Conservation (phyloP, 1,140 invertebrate species). For the Drosophila varians region DNA sequence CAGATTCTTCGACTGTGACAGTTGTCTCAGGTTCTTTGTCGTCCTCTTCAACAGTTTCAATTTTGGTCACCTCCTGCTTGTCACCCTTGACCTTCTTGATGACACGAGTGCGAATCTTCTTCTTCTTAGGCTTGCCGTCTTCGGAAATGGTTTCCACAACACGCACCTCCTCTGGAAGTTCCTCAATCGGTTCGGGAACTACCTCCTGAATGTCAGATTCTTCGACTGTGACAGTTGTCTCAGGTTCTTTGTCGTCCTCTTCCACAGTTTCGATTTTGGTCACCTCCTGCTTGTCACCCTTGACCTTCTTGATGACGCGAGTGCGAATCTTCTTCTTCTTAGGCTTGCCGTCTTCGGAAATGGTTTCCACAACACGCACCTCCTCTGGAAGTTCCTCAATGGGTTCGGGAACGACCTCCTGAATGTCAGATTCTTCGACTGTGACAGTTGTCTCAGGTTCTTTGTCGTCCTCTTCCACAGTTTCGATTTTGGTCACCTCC, state of each 20-base stretch:
- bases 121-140: conserved; percentile 10
- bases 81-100: conserved; percentile 15
- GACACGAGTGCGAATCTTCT: conserved; percentile 8
- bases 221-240: conserved; percentile 9
- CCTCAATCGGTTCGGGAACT: background rate
- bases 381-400: conserved; percentile 3
- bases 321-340: conserved; percentile 14
- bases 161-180: conserved; percentile 6
- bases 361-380: background rate
- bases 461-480: conserved; percentile 2
- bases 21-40: background rate
- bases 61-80: conserved; percentile 6
- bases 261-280: conserved; percentile 10
- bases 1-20: background rate
- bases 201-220: background rate
- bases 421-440: background rate
- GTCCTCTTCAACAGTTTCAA: conserved; percentile 8
- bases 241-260: conserved; percentile 1
- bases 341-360: conserved; percentile 5
- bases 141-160: background rate
- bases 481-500: conserved; percentile 7
- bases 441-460: conserved; percentile 1
- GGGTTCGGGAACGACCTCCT: background rate
- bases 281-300: conserved; percentile 5
- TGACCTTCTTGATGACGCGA: conserved; percentile 9